Percentiles rank a stretch among this genome's conserved stretches.
phyloP scores from a whole-genome alignment of 2,888 invertebrate species.

The Podotricha telesiphe region DNA sequence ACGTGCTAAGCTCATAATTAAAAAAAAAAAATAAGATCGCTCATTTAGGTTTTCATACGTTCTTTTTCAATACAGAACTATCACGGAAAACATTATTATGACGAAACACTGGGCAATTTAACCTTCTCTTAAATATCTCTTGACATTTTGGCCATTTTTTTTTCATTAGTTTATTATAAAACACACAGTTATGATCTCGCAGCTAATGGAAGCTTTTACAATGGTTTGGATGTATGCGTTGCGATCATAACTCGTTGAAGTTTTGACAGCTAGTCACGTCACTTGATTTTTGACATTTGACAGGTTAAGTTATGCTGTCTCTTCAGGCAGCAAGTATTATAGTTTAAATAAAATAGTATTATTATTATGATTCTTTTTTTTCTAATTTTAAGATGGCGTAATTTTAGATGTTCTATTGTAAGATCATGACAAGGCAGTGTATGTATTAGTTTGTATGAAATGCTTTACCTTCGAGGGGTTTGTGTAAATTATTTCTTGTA shows the following conservation, averaged over 20 bases:
- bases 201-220: conserved; percentile 1
- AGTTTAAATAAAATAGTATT: conserved; percentile 69
- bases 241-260: conserved; percentile 52
- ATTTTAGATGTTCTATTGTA: conserved; percentile 76
- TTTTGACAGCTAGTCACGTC: conserved; percentile 77
- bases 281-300: conserved; percentile 62
- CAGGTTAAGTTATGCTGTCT: conserved; percentile 58
- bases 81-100: conserved; percentile 10
- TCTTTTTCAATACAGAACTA: neutral
- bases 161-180: conserved; percentile 33
- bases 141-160: conserved; percentile 28
- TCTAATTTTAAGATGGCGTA: conserved; percentile 79
- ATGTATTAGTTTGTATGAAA: conserved; percentile 62
- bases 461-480: conserved; percentile 63
- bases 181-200: conserved; percentile 36
- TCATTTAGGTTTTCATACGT: neutral
- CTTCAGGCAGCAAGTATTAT: conserved; percentile 66
- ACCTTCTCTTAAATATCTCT: conserved; percentile 26
- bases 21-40: neutral
- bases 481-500: conserved; percentile 65
- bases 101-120: conserved; percentile 19
- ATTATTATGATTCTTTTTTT: conserved; percentile 56
- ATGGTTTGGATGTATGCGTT: conserved; percentile 15
- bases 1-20: conserved; percentile 13
- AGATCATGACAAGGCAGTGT: conserved; percentile 79